phyloP scores from a whole-genome alignment of 2,888 invertebrate species.

The Meloe dianella region DNA sequence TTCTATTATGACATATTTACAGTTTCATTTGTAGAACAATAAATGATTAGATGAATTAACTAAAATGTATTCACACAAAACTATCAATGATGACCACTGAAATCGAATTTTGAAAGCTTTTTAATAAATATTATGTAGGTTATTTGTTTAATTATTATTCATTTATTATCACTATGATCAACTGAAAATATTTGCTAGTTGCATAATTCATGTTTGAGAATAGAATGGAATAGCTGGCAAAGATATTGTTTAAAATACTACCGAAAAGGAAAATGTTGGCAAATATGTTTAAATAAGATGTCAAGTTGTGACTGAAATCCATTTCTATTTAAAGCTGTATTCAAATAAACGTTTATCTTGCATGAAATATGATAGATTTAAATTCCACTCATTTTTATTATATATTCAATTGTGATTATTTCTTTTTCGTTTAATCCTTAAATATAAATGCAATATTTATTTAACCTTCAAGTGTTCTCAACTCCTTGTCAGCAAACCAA shows the following conservation, averaged over 20 bases:
- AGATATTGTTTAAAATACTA: neutral
- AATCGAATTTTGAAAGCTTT: too few relatives aligned
- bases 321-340: conserved; percentile 31
- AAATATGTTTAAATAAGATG: conserved; percentile 30
- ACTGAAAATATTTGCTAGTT: neutral
- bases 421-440: neutral
- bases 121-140: too few relatives aligned
- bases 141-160: neutral
- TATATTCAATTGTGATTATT: neutral
- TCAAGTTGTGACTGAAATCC: conserved; percentile 34
- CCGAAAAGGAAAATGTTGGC: neutral
- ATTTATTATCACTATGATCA: neutral
- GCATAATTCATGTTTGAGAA: conserved; percentile 2
- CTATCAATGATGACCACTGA: too few relatives aligned
- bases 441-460: conserved; percentile 32
- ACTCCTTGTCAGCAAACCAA: conserved; percentile 21
- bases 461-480: conserved; percentile 26
- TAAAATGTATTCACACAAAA: neutral
- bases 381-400: neutral
- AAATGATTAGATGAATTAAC: neutral
- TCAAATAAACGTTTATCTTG: conserved; percentile 32
- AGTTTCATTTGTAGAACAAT: neutral
- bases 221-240: neutral
- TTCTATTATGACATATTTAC: neutral
- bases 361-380: conserved; percentile 29